Evolutionary conservation across 2,113 vertebrate genomes (phyloP).

Genomic region (Rhabdomys dilectus): DNA sequence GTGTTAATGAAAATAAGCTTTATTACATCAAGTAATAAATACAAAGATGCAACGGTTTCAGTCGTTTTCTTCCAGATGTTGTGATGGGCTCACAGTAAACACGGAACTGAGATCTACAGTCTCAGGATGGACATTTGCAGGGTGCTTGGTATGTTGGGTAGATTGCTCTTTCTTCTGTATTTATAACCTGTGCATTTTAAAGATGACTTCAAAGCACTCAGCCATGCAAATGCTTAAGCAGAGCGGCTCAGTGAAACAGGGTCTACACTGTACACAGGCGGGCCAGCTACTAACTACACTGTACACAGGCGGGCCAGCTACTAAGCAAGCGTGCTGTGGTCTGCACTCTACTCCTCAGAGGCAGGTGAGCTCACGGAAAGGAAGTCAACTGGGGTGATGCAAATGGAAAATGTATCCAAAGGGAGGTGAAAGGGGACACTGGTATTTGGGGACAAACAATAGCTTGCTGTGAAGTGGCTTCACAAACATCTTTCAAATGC

Average conservation of each 20-base stretch:
- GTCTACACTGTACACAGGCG: slow-evolving; percentile 78
- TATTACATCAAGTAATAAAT: slow-evolving; percentile 99
- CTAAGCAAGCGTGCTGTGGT: slow-evolving; percentile 71
- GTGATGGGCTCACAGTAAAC: slow-evolving; percentile 86
- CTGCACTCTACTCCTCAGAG: slow-evolving; percentile 63
- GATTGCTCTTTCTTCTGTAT: slow-evolving; percentile 88
- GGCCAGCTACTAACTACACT: slow-evolving; percentile 78
- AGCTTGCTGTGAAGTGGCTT: slow-evolving; percentile 23
- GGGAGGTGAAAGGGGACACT: background rate
- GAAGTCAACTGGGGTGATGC: background rate
- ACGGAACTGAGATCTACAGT: slow-evolving; percentile 84
- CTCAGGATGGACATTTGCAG: slow-evolving; percentile 80
- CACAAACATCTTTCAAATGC: slow-evolving; percentile 53
- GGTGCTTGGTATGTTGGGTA: slow-evolving; percentile 78
- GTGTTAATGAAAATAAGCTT: slow-evolving; percentile 99
- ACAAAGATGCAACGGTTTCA: slow-evolving; percentile 97
- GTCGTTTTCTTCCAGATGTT: slow-evolving; percentile 86
- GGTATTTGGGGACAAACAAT: slow-evolving; percentile 6
- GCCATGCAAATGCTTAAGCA: slow-evolving; percentile 89
- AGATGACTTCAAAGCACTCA: slow-evolving; percentile 87
- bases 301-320: slow-evolving; percentile 75
- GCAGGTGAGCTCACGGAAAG: slow-evolving; percentile 50
- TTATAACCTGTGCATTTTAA: slow-evolving; percentile 93
- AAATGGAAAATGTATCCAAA: background rate
- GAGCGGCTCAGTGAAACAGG: slow-evolving; percentile 78